Percentiles rank a stretch among this genome's conserved stretches.
These are phyloP conservation scores for Coenobita brevimanus DNA, from an alignment of 1,140 invertebrate genomes.

Conservation along the genomic window DNA sequence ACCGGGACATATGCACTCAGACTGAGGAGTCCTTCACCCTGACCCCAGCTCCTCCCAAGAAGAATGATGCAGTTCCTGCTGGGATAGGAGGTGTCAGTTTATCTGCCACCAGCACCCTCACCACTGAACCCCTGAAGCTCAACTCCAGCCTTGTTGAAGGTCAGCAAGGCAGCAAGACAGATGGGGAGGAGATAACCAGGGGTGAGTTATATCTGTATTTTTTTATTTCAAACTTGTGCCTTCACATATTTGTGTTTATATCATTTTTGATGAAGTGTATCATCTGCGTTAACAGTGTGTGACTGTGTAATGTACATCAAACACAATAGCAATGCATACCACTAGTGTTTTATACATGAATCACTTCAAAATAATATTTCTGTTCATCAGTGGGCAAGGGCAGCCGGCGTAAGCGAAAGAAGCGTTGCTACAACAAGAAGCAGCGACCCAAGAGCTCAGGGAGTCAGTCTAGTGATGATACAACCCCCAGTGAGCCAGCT, in stretches of 20 bases:
- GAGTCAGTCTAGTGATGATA: conserved; percentile 68
- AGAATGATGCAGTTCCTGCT: background rate
- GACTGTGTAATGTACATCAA: too few species aligned
- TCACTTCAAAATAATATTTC: too few species aligned
- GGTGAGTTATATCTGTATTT: conserved; percentile 6
- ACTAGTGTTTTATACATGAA: too few species aligned
- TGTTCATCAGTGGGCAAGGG: conserved; percentile 56
- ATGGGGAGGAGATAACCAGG: conserved; percentile 63
- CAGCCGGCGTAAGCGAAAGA: conserved; percentile 44
- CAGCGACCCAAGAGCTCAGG: conserved; percentile 56
- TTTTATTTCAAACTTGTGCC: background rate
- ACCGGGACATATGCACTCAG: conserved; percentile 24
- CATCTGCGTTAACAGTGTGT: too few species aligned
- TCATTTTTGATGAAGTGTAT: too few species aligned
- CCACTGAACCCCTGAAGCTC: too few species aligned
- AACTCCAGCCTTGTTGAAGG: conserved; percentile 16
- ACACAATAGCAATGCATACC: too few species aligned
- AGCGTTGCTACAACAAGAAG: conserved; percentile 66
- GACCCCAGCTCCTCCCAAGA: background rate
- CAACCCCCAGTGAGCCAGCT: conserved; percentile 64
- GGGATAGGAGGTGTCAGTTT: conserved; percentile 25
- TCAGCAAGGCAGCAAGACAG: conserved; percentile 58
- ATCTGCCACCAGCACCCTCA: background rate
- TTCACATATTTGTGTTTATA: too few species aligned
- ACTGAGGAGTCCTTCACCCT: conserved; percentile 11